Evolutionary conservation across 2,888 invertebrate genomes (phyloP), one percentile per base, ranked within the genome.

Genomic region (Phyto melanocephala): DNA sequence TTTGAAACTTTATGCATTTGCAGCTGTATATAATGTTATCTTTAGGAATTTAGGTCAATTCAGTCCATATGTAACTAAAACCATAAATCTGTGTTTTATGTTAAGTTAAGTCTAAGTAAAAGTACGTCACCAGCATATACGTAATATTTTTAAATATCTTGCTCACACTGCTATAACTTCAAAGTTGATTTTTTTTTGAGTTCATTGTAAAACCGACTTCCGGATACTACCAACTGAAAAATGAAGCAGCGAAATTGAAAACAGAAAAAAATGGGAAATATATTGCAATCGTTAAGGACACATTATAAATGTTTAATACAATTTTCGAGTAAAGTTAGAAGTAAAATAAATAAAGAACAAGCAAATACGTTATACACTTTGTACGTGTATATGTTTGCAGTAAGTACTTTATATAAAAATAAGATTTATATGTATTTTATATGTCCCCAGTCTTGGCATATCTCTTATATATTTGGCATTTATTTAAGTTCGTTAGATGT

Each of bases 271-370:
- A 54, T 68, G 11, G 2, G 3, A 60, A 62, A 71, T 71, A 71
- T 70, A 83, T 80, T 83, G 80, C 81, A 75, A 80, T 83, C 84
- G 83, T 85, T 85, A 85, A 84, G 83, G 84, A 78, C 80, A 80
- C 84, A 84, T 85, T 85, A 81, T 76, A 83, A 83, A 84, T 76
- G 77, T 84, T 85, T 81, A 84, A 85, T 82, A 84, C 68, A 84
- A 81, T 81, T 78, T 84, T 70, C 63, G 47, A 65, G 13, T 40
- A 54, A 70, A 62, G 42, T 24, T 60, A 60, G 67, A 76, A 60
- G 60, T 50, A 45, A 77, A 70, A 77, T 70, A 77, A 70, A 77
- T 62, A 60, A 20, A 50, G 28, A 60, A 13, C 28, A 15, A 72
- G 52, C 52, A 50, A 52, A 54, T 50, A 62, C 13, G 15, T 47